Conservation (phyloP, 1,140 invertebrate species). For the Drosophila pandora region DNA sequence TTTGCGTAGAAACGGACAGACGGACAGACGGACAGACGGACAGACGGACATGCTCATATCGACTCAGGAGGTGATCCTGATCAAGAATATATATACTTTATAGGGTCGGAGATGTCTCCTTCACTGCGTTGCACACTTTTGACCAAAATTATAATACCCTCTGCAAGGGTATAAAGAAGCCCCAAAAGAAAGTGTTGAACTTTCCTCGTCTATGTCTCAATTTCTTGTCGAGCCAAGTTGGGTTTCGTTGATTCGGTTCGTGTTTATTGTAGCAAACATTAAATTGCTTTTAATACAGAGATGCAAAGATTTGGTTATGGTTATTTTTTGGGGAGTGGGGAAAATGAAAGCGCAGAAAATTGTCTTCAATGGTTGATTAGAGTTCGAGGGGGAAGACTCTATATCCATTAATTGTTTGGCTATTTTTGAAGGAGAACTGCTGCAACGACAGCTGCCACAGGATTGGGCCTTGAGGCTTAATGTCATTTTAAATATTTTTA, state of each 20-base stretch:
- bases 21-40: too few relatives aligned
- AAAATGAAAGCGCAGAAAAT: slow-evolving; percentile 73
- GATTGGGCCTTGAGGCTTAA: slow-evolving; percentile 12
- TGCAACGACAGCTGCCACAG: slow-evolving; percentile 24
- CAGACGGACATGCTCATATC: too few relatives aligned
- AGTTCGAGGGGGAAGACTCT: not conserved
- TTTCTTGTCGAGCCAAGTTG: slow-evolving; percentile 53
- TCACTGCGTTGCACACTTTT: too few relatives aligned
- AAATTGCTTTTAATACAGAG: slow-evolving; percentile 72
- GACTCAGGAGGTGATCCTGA: too few relatives aligned
- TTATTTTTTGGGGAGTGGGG: slow-evolving; percentile 26
- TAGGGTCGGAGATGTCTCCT: too few relatives aligned
- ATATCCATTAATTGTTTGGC: not conserved
- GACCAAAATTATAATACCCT: too few relatives aligned
- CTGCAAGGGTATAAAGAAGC: too few relatives aligned
- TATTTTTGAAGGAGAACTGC: not conserved
- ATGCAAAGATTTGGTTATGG: slow-evolving; percentile 49
- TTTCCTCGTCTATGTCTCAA: slow-evolving; percentile 69
- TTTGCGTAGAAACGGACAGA: too few relatives aligned
- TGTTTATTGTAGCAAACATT: slow-evolving; percentile 72
- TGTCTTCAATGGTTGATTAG: slow-evolving; percentile 40
- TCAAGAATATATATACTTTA: too few relatives aligned
- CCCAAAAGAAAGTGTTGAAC: slow-evolving; percentile 74
- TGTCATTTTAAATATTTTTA: slow-evolving; percentile 32
- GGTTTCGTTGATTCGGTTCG: slow-evolving; percentile 17